Conservation (phyloP, 2,888 invertebrate genomes). For the Polia nebulosa region DNA sequence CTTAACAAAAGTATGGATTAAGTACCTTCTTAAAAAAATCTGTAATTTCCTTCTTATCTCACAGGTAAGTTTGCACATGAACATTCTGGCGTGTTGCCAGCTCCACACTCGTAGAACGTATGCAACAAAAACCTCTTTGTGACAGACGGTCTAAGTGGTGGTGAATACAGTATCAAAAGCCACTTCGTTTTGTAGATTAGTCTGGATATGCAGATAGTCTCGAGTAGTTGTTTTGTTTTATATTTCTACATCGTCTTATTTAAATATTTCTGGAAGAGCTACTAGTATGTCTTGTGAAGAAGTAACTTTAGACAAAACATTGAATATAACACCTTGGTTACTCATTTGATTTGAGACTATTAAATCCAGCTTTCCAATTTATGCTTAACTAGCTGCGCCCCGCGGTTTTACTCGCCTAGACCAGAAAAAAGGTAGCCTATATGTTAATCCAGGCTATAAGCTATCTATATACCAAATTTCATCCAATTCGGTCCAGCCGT, state of each 20-base stretch:
- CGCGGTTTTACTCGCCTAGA: too few relatives aligned
- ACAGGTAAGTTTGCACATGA: conserved; percentile 18
- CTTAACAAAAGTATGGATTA: too few relatives aligned
- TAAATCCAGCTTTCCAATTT: too few relatives aligned
- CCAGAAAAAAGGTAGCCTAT: too few relatives aligned
- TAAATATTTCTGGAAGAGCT: background rate
- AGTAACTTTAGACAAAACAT: too few relatives aligned
- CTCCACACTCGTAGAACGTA: conserved; percentile 23
- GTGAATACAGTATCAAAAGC: conserved; percentile 47
- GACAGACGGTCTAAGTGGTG: conserved; percentile 48
- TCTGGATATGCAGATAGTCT: conserved; percentile 38
- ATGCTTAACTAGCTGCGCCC: too few relatives aligned
- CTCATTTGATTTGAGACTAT: too few relatives aligned
- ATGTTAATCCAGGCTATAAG: too few relatives aligned
- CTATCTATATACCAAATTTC: too few relatives aligned
- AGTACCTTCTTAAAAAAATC: background rate
- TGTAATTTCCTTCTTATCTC: conserved; percentile 9
- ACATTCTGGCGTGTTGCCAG: conserved; percentile 35
- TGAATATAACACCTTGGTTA: too few relatives aligned
- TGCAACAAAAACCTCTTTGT: conserved; percentile 47
- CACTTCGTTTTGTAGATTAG: conserved; percentile 43
- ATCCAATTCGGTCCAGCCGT: too few relatives aligned
- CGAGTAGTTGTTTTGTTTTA: conserved; percentile 30
- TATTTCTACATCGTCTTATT: background rate
- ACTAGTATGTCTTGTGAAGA: background rate